Conservation (phyloP, 2,797 vertebrate species). For the Craterocephalus amniculus region DNA sequence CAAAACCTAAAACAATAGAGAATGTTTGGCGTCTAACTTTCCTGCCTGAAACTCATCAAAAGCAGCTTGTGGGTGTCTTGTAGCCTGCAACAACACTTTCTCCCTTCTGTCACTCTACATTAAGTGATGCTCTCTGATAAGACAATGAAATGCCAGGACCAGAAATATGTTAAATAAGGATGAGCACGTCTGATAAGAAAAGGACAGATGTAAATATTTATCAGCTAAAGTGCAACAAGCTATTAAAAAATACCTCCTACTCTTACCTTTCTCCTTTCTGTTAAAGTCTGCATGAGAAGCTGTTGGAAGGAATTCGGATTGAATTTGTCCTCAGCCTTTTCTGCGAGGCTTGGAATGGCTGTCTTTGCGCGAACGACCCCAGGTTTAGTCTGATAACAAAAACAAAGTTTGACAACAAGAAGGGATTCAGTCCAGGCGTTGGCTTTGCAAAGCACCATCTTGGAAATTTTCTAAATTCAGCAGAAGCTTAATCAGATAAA, state of each 20-base stretch:
- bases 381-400: conserved; percentile 86
- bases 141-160: too few relatives aligned
- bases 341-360: conserved; percentile 81
- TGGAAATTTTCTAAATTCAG: background rate
- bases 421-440: background rate
- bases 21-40: too few relatives aligned
- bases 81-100: too few relatives aligned
- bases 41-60: too few relatives aligned
- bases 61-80: too few relatives aligned
- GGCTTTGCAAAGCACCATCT: background rate
- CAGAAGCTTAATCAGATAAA: conserved; percentile 1
- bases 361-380: conserved; percentile 88
- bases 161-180: too few relatives aligned
- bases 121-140: too few relatives aligned
- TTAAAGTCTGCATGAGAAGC: conserved; percentile 71
- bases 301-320: conserved; percentile 85
- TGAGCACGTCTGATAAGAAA: background rate
- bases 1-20: too few relatives aligned
- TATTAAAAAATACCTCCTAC: background rate
- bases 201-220: background rate
- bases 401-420: conserved; percentile 70
- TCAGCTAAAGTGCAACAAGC: background rate
- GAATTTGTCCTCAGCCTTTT: conserved; percentile 76
- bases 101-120: too few relatives aligned
- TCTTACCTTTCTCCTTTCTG: conserved; percentile 83